Conservation (phyloP, 2,797 vertebrate species). For the Florisuga fusca region DNA sequence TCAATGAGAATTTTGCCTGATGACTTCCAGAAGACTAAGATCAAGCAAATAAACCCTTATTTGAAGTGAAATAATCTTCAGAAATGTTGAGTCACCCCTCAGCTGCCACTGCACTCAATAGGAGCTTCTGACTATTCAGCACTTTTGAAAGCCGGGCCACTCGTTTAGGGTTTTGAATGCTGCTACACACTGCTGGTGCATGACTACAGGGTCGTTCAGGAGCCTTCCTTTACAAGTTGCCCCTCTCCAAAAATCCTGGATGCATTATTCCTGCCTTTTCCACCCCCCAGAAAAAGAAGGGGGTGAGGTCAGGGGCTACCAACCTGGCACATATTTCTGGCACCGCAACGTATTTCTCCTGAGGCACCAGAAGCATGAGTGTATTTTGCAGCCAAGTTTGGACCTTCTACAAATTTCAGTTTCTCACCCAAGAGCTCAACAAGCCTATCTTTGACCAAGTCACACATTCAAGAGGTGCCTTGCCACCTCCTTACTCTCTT, state of each 20-base stretch:
- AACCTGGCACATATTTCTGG: neutral
- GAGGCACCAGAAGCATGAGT: neutral
- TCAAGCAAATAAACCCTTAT: neutral
- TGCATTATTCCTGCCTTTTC: neutral
- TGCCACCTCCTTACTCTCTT: neutral
- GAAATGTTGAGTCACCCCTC: conserved; percentile 1
- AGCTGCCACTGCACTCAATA: neutral
- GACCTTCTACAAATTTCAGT: accelerated
- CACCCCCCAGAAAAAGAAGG: neutral
- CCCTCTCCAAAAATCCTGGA: neutral
- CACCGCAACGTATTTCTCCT: accelerated
- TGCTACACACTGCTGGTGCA: neutral
- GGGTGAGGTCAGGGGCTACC: neutral
- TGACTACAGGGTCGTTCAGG: accelerated
- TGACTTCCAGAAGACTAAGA: neutral
- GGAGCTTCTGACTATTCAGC: neutral
- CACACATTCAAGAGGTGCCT: neutral
- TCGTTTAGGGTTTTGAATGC: neutral
- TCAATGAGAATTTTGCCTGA: neutral
- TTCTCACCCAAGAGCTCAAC: accelerated
- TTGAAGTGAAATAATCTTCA: neutral
- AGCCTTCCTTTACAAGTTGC: neutral
- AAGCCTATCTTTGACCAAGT: neutral
- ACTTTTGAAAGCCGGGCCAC: neutral
- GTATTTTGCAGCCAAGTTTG: accelerated